phyloP scores from a whole-genome alignment of 2,888 invertebrate species.

The Incurvaria masculella region DNA sequence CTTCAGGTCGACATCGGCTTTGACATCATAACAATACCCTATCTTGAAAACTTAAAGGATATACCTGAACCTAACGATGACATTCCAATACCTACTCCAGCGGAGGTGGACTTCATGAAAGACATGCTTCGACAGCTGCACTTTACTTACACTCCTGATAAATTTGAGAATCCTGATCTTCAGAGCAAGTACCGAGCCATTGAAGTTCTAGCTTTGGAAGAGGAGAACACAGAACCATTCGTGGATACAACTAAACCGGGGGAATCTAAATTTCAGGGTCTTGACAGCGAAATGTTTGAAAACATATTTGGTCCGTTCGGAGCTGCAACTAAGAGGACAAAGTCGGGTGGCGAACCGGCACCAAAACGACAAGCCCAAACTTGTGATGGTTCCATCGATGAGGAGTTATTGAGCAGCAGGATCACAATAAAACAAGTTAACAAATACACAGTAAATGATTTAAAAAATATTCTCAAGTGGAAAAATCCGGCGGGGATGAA shows the following conservation, averaged over 20 bases:
- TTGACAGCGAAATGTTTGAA: constrained; percentile 39
- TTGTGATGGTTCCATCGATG: constrained; percentile 26
- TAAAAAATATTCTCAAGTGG: constrained; percentile 33
- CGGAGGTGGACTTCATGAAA: constrained; percentile 56
- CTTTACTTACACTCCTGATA: constrained; percentile 59
- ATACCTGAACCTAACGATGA: constrained; percentile 34
- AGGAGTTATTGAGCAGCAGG: constrained; percentile 26
- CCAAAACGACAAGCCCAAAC: constrained; percentile 24
- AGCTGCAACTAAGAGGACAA: constrained; percentile 26
- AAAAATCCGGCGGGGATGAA: constrained; percentile 27
- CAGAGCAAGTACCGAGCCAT: constrained; percentile 62
- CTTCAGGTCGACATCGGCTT: constrained; percentile 63
- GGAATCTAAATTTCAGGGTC: constrained; percentile 23
- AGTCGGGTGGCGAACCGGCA: constrained; percentile 14
- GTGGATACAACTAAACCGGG: constrained; percentile 49
- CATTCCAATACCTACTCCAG: constrained; percentile 33
- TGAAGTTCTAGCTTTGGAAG: constrained; percentile 63
- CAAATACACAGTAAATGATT: constrained; percentile 32
- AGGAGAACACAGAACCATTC: constrained; percentile 50
- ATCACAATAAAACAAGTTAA: constrained; percentile 26
- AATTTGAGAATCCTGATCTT: constrained; percentile 65
- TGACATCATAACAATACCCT: constrained; percentile 67
- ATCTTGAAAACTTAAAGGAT: constrained; percentile 58
- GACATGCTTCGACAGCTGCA: constrained; percentile 56
- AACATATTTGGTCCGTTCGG: constrained; percentile 44